These are phyloP conservation scores for Cyrtodaria siliqua DNA, from an alignment of 2,888 invertebrate species.

Conservation along the genomic window DNA sequence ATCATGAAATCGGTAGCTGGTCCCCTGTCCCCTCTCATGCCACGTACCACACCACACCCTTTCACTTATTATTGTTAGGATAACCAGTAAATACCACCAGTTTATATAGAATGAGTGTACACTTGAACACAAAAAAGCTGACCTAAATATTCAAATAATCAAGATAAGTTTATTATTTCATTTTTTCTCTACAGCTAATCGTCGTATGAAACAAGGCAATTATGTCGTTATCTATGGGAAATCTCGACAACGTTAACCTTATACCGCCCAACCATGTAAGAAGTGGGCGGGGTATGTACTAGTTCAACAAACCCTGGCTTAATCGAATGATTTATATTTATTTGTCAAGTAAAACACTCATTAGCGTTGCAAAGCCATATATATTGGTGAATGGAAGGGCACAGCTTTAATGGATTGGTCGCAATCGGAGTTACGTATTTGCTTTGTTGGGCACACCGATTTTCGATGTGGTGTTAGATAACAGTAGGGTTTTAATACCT, in stretches of 20 bases:
- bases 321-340: conserved; percentile 45
- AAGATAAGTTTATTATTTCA: too few species aligned
- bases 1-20: too few species aligned
- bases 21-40: too few species aligned
- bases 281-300: conserved; percentile 36
- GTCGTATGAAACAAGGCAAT: too few species aligned
- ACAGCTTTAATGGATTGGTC: conserved; percentile 6
- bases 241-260: background rate
- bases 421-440: conserved; percentile 5
- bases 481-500: background rate
- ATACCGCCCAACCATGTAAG: conserved; percentile 42
- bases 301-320: conserved; percentile 22
- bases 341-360: conserved; percentile 44
- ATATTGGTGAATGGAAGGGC: background rate
- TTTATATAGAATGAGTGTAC: too few species aligned
- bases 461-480: conserved; percentile 11
- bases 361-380: conserved; percentile 3
- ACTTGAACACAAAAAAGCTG: too few species aligned
- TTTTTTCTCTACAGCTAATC: too few species aligned
- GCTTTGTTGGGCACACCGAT: background rate
- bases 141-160: too few species aligned
- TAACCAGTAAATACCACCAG: too few species aligned
- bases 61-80: too few species aligned
- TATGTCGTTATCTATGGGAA: too few species aligned
- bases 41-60: too few species aligned